Conservation (phyloP, 37 sponge, comb jelly and placozoan genomes). For the Agelas oroides region DNA sequence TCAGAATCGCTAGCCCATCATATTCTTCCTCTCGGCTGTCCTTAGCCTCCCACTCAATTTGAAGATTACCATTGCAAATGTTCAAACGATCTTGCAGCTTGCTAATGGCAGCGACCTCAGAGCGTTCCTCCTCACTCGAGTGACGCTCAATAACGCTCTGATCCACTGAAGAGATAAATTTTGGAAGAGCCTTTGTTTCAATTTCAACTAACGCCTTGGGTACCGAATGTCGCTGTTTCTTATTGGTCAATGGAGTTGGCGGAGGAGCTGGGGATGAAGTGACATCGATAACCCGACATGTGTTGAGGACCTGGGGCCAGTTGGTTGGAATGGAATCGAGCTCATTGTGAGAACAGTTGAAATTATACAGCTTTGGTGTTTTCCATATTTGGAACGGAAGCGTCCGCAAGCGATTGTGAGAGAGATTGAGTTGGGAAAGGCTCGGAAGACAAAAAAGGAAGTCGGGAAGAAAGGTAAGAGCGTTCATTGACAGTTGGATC, state of each 20-base stretch:
- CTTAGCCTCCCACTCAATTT: slow-evolving; percentile 35
- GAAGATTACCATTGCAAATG: slow-evolving; percentile 50
- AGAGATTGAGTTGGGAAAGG: slow-evolving; percentile 54
- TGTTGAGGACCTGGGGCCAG: slow-evolving; percentile 20
- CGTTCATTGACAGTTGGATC: slow-evolving; percentile 55
- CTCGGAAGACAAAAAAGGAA: slow-evolving; percentile 75
- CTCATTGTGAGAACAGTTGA: slow-evolving; percentile 58
- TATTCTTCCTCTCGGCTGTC: slow-evolving; percentile 34
- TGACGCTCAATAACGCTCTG: too few relatives aligned
- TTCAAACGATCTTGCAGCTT: slow-evolving; percentile 70
- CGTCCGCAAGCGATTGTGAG: slow-evolving; percentile 49
- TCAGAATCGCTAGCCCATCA: slow-evolving; percentile 60
- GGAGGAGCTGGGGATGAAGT: slow-evolving; percentile 11
- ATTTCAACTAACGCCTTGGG: too few relatives aligned
- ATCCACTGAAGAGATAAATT: too few relatives aligned
- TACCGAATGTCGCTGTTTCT: too few relatives aligned
- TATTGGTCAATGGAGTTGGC: background rate
- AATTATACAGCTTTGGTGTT: slow-evolving; percentile 66
- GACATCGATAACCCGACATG: background rate
- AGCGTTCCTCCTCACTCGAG: background rate
- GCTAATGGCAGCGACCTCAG: slow-evolving; percentile 11
- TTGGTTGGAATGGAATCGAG: slow-evolving; percentile 68
- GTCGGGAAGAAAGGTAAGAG: slow-evolving; percentile 34
- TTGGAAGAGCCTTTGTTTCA: too few relatives aligned
- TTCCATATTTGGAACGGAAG: slow-evolving; percentile 80